Conservation (phyloP, 2,797 vertebrate genomes). For the Agapornis canus region DNA sequence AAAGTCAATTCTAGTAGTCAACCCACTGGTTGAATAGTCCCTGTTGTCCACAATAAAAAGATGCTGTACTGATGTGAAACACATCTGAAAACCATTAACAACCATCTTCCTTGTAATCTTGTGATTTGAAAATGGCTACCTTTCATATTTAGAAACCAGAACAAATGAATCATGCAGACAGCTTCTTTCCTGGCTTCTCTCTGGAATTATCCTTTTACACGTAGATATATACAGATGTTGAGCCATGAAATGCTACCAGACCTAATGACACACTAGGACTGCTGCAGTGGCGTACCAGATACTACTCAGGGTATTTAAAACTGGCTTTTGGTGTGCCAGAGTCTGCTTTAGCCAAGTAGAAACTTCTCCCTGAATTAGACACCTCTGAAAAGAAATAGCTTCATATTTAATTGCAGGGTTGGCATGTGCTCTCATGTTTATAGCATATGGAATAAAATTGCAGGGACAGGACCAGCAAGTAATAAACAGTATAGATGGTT, state of each 20-base stretch:
- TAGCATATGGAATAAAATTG: neutral
- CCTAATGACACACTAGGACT: neutral
- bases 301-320: neutral
- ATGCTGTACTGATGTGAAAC: neutral
- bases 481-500: neutral
- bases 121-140: neutral
- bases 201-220: neutral
- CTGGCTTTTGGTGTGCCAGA: neutral
- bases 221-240: neutral
- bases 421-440: neutral
- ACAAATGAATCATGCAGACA: neutral
- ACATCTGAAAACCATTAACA: neutral
- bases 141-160: neutral
- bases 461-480: neutral
- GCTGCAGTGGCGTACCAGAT: neutral
- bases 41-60: neutral
- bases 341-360: neutral
- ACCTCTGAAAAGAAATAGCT: neutral
- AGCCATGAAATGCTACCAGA: neutral
- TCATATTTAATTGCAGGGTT: conserved; percentile 3
- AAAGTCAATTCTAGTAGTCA: neutral
- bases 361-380: neutral
- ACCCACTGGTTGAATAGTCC: neutral
- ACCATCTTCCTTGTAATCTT: neutral
- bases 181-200: neutral